These are phyloP conservation scores for Hypselothyrea guttata DNA, from an alignment of 2,888 invertebrate genomes.

Conservation along the genomic window DNA sequence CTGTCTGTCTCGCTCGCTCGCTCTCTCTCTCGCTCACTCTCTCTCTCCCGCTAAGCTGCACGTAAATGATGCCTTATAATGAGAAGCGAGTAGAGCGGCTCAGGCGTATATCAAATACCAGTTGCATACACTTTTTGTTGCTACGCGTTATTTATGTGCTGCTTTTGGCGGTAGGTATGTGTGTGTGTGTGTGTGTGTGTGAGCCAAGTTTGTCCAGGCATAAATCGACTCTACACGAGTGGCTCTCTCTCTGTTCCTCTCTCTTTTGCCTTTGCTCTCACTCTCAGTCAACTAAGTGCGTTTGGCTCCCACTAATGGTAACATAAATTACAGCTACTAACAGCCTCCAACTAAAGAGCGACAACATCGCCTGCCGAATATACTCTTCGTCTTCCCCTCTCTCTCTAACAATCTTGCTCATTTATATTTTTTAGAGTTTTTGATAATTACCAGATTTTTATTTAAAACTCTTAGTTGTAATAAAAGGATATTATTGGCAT, in stretches of 20 bases:
- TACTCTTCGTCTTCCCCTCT: constrained; percentile 23
- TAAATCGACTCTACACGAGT: constrained; percentile 45
- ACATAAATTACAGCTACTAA: constrained; percentile 64
- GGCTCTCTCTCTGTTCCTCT: not conserved
- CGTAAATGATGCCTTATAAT: constrained; percentile 66
- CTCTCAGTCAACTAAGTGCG: constrained; percentile 44
- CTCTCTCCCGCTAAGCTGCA: constrained; percentile 30
- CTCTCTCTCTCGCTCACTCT: too few relatives aligned
- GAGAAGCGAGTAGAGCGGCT: constrained; percentile 34
- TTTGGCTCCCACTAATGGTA: constrained; percentile 60
- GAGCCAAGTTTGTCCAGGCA: constrained; percentile 38
- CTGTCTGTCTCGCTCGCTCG: too few relatives aligned
- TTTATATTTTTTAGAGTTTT: too few relatives aligned
- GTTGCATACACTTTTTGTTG: constrained; percentile 59
- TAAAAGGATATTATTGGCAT: too few relatives aligned
- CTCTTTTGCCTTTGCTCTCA: not conserved
- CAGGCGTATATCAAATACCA: constrained; percentile 56
- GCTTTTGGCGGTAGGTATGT: constrained; percentile 23
- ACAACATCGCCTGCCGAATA: constrained; percentile 32
- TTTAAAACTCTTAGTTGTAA: too few relatives aligned
- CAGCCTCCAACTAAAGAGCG: constrained; percentile 58
- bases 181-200: constrained; percentile 1
- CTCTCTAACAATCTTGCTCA: not conserved
- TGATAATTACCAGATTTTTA: too few relatives aligned
- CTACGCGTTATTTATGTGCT: constrained; percentile 57